These are phyloP conservation scores for Papilio helenus DNA, from an alignment of 1,140 invertebrate genomes.

Conservation along the genomic window DNA sequence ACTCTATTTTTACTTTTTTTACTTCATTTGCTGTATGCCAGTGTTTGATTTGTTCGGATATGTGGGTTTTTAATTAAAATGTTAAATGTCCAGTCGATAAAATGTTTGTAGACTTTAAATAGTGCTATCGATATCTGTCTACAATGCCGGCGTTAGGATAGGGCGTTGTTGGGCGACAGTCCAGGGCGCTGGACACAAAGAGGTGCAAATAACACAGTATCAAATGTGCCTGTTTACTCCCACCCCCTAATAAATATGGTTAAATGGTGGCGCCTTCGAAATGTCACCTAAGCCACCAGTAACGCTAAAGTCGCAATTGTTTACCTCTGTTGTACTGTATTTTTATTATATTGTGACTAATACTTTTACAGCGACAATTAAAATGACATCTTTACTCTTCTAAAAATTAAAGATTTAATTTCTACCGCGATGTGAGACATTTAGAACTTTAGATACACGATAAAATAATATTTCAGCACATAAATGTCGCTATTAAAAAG, in stretches of 20 bases:
- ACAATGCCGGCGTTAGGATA: too few species aligned
- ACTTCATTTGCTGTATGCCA: neutral
- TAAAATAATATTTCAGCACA: constrained; percentile 1
- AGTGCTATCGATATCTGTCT: too few species aligned
- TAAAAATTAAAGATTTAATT: neutral
- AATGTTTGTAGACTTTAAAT: neutral
- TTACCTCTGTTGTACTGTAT: neutral
- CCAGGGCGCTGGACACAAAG: too few species aligned
- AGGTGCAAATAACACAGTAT: too few species aligned
- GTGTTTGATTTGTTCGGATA: neutral
- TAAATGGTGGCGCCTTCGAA: too few species aligned
- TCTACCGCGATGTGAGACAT: too few species aligned
- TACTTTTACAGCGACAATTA: neutral
- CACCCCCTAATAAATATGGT: too few species aligned
- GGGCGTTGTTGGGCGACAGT: too few species aligned
- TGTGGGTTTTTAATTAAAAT: neutral
- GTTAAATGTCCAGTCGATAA: too few species aligned
- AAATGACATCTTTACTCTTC: too few species aligned
- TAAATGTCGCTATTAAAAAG: constrained; percentile 41
- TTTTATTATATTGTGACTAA: neutral
- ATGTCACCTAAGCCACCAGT: too few species aligned
- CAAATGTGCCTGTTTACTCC: too few species aligned
- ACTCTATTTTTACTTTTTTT: constrained; percentile 24
- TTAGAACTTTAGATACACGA: neutral
- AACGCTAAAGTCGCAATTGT: neutral